phyloP scores from a whole-genome alignment of 2,113 vertebrate species.

The Azemiops feae region DNA sequence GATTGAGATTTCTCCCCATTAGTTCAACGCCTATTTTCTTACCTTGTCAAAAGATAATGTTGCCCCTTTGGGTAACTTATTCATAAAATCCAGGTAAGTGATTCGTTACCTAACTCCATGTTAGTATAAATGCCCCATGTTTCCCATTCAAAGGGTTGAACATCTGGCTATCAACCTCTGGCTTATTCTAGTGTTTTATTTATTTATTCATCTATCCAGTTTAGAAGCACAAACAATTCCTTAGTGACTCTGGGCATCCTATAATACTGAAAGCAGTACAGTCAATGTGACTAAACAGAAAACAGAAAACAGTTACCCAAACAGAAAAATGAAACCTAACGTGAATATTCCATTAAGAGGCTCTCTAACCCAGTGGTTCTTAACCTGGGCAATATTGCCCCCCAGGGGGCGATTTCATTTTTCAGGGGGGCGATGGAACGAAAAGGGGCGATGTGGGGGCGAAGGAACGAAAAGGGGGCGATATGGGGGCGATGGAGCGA shows the following conservation, averaged over 20 bases:
- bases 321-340: background rate
- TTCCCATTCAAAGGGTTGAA: background rate
- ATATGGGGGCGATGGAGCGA: too few species aligned
- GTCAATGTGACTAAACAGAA: background rate
- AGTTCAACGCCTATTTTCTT: background rate
- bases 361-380: too few species aligned
- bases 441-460: too few species aligned
- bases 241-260: background rate
- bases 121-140: background rate
- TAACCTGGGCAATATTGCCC: too few species aligned
- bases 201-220: background rate
- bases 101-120: background rate
- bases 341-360: background rate
- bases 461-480: too few species aligned
- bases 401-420: too few species aligned
- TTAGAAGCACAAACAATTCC: background rate
- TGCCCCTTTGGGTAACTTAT: background rate
- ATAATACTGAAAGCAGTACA: background rate
- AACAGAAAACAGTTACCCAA: background rate
- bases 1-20: background rate
- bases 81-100: background rate
- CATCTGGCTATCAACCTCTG: background rate
- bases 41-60: background rate
- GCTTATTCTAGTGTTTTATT: background rate
- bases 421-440: too few species aligned